Conservation (phyloP, 2,113 vertebrate species). For the Pangasianodon hypophthalmus region DNA sequence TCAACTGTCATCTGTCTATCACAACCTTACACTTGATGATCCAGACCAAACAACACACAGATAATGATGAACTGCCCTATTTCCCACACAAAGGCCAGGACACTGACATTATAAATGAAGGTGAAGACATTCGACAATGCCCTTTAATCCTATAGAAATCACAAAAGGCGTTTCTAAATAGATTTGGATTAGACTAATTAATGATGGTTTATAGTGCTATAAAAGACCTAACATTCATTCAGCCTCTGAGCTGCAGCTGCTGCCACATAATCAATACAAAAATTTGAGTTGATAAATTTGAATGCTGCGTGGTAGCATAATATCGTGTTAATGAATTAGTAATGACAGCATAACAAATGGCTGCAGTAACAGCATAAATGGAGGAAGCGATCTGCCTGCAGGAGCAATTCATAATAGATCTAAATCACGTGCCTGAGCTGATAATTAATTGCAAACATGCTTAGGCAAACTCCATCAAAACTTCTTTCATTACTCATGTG, state of each 20-base stretch:
- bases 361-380: constrained; percentile 39
- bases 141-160: not conserved
- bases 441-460: constrained; percentile 38
- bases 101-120: not conserved
- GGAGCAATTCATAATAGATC: constrained; percentile 49
- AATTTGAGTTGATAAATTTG: constrained; percentile 17
- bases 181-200: not conserved
- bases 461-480: constrained; percentile 46
- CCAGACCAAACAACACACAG: not conserved
- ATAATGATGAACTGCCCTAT: not conserved
- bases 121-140: not conserved
- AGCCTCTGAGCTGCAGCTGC: not conserved
- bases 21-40: not conserved
- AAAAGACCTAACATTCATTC: not conserved
- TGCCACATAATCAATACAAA: constrained; percentile 17
- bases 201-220: not conserved
- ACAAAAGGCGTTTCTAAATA: not conserved
- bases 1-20: not conserved
- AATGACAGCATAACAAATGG: constrained; percentile 46
- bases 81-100: not conserved
- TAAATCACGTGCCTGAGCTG: constrained; percentile 44
- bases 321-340: constrained; percentile 35
- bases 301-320: constrained; percentile 23
- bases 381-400: constrained; percentile 40
- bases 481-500: constrained; percentile 54